phyloP scores from a whole-genome alignment of 2,797 vertebrate species.

The Arrhamphus sclerolepis region DNA sequence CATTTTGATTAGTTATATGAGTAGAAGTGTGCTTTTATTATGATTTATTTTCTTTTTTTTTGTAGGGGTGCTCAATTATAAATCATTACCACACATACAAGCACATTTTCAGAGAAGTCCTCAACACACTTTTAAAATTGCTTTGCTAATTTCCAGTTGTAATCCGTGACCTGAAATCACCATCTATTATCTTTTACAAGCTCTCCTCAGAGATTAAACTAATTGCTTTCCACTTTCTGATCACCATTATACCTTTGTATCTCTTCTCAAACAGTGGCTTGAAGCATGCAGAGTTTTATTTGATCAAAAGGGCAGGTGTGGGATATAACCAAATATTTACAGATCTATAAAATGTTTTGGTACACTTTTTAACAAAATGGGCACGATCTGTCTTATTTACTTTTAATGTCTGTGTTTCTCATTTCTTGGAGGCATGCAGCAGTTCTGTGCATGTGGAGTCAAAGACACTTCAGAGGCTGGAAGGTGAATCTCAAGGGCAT shows the following conservation, averaged over 20 bases:
- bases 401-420: not conserved
- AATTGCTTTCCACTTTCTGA: not conserved
- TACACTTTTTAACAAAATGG: not conserved
- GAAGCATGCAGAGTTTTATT: not conserved
- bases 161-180: conserved; percentile 16
- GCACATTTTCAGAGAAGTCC: not conserved
- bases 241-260: not conserved
- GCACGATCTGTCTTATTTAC: not conserved
- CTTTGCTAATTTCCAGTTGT: conserved; percentile 9
- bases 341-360: no score
- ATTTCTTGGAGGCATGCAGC: not conserved
- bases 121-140: no score
- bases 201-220: not conserved
- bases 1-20: not conserved
- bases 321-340: no score
- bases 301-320: not conserved
- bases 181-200: conserved; percentile 35
- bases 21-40: not conserved
- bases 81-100: not conserved
- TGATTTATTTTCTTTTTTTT: no score
- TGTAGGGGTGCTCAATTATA: no score
- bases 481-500: not conserved
- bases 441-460: not conserved
- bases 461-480: not conserved
- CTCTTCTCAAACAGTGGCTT: not conserved